Percentiles rank a stretch among this genome's conserved stretches.
These are phyloP conservation scores for Sebastes steindachneri DNA, from an alignment of 2,797 vertebrate genomes.

Conservation along the genomic window DNA sequence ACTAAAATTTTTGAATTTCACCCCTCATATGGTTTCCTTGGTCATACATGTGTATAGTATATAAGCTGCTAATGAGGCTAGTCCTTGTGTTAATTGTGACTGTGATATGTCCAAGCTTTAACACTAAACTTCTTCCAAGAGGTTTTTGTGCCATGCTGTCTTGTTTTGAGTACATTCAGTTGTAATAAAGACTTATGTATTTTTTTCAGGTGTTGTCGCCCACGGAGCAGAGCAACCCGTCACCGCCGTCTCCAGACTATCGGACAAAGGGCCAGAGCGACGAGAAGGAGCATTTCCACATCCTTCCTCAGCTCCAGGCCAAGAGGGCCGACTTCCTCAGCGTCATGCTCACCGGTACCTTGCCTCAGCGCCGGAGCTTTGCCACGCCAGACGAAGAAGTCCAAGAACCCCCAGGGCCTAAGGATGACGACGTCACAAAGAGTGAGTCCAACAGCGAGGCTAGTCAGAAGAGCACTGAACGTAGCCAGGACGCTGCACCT, in stretches of 20 bases:
- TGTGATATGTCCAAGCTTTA: neutral
- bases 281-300: constrained; percentile 88
- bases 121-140: neutral
- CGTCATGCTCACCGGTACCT: constrained; percentile 86
- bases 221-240: constrained; percentile 42
- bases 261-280: constrained; percentile 83
- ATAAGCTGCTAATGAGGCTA: neutral
- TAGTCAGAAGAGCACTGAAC: constrained; percentile 92
- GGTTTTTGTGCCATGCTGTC: neutral
- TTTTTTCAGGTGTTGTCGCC: constrained; percentile 60
- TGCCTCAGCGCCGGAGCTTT: constrained; percentile 84
- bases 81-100: neutral
- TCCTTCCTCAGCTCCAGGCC: constrained; percentile 82
- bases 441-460: constrained; percentile 90
- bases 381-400: constrained; percentile 78
- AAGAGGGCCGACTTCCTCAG: constrained; percentile 93
- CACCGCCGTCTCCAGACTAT: constrained; percentile 79
- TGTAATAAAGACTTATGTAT: constrained; percentile 11
- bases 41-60: neutral
- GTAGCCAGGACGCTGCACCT: constrained; percentile 88
- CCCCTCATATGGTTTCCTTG: neutral
- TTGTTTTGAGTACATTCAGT: neutral
- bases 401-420: constrained; percentile 73
- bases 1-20: neutral
- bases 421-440: constrained; percentile 84